These are phyloP conservation scores for Telmatherina bonti DNA, from an alignment of 2,797 vertebrate genomes.

Conservation along the genomic window DNA sequence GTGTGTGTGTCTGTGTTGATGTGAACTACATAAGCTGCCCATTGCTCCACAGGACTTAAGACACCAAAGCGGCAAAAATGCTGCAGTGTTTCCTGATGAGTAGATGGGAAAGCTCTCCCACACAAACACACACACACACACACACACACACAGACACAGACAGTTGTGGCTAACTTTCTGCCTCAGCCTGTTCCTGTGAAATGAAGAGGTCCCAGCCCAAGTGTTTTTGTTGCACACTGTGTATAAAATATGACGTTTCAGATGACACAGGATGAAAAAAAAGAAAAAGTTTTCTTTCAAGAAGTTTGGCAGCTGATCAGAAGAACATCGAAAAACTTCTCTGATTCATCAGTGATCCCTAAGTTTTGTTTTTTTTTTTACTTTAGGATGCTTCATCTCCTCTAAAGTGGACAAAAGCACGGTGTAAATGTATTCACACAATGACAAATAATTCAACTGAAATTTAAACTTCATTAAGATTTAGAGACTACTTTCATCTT, in stretches of 20 bases:
- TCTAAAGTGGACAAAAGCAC: not conserved
- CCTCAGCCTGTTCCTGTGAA: constrained; percentile 58
- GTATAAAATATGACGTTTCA: constrained; percentile 3
- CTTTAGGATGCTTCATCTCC: not conserved
- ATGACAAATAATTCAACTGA: not conserved
- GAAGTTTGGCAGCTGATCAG: not conserved
- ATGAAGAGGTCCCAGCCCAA: constrained; percentile 45
- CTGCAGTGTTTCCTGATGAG: constrained; percentile 66
- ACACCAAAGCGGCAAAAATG: constrained; percentile 58
- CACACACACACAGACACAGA: constrained; percentile 36
- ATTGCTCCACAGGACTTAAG: constrained; percentile 70
- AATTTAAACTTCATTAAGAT: constrained; percentile 26
- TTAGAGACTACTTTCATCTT: constrained; percentile 2
- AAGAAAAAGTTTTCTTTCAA: not conserved
- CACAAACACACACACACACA: constrained; percentile 35
- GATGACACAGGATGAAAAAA: not conserved
- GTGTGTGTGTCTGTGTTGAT: constrained; percentile 51
- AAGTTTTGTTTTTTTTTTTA: not conserved
- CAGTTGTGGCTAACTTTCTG: constrained; percentile 39
- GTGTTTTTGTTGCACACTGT: constrained; percentile 20
- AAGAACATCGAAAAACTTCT: not conserved
- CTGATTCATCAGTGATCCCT: not conserved
- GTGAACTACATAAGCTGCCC: constrained; percentile 70
- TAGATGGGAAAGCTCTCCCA: constrained; percentile 42
- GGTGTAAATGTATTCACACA: not conserved